These are phyloP conservation scores for Diplodus sargus DNA, from an alignment of 2,797 vertebrate genomes.

Conservation along the genomic window DNA sequence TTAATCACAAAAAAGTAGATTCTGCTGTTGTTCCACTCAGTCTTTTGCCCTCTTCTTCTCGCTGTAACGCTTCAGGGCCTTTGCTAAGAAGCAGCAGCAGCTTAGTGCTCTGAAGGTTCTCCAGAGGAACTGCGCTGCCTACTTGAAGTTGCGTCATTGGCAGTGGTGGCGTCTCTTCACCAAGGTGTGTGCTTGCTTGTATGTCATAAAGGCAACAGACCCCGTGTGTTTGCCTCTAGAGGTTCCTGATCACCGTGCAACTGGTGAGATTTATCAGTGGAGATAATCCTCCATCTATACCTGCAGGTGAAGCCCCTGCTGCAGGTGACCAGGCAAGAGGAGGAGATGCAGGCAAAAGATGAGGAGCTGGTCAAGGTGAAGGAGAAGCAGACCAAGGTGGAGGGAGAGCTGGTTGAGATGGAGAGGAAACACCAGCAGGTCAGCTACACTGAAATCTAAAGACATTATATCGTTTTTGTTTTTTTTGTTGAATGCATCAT, in stretches of 20 bases:
- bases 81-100: conserved; percentile 98
- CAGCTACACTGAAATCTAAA: neutral
- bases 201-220: neutral
- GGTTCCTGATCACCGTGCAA: neutral
- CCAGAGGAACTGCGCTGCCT: conserved; percentile 97
- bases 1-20: conserved; percentile 39
- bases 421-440: conserved; percentile 98
- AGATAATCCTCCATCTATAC: neutral
- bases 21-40: neutral
- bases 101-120: conserved; percentile 96
- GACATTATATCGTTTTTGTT: neutral
- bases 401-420: conserved; percentile 96
- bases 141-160: conserved; percentile 97
- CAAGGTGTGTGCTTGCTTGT: conserved; percentile 84
- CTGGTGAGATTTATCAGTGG: neutral
- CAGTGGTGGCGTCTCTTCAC: conserved; percentile 99
- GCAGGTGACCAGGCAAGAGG: conserved; percentile 98
- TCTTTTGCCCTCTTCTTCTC: neutral
- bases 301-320: conserved; percentile 96
- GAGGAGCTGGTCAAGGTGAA: conserved; percentile 98
- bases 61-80: conserved; percentile 85
- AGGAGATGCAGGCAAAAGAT: conserved; percentile 97
- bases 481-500: neutral
- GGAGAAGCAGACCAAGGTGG: conserved; percentile 96
- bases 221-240: neutral